Conservation (phyloP, 2,888 invertebrate genomes). For the Drosophila sordidula region DNA sequence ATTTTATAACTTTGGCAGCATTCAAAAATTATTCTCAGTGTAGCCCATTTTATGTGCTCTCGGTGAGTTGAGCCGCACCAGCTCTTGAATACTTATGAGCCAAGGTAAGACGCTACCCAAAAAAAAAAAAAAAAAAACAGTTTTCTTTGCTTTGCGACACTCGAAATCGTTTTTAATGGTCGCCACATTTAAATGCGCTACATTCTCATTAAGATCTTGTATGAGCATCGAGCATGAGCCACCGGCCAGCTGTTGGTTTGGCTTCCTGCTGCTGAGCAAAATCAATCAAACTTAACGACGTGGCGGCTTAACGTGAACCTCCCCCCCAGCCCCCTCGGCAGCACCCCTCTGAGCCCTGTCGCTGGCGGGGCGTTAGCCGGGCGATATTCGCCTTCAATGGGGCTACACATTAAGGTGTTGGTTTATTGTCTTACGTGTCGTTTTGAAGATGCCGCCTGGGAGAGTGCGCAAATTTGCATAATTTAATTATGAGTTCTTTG, state of each 20-base stretch:
- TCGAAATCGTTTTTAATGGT: constrained; percentile 49
- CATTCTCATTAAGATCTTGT: constrained; percentile 69
- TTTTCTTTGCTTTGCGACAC: constrained; percentile 39
- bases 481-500: constrained; percentile 76
- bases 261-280: constrained; percentile 60
- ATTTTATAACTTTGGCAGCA: background rate
- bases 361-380: background rate
- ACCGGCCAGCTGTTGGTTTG: constrained; percentile 25
- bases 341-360: background rate
- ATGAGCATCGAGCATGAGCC: constrained; percentile 4
- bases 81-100: constrained; percentile 23
- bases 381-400: constrained; percentile 20
- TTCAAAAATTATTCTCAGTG: constrained; percentile 24
- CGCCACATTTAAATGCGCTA: constrained; percentile 73
- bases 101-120: constrained; percentile 44
- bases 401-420: constrained; percentile 41
- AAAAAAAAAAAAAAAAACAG: background rate
- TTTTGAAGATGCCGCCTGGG: constrained; percentile 59
- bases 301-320: constrained; percentile 42
- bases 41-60: constrained; percentile 11
- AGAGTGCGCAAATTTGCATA: constrained; percentile 71
- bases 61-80: constrained; percentile 9
- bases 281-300: constrained; percentile 79
- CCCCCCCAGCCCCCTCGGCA: background rate
- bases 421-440: constrained; percentile 46